Base-by-base conservation (phyloP, 2,797 vertebrate species). In the Pachyuromys duprasi region DNA sequence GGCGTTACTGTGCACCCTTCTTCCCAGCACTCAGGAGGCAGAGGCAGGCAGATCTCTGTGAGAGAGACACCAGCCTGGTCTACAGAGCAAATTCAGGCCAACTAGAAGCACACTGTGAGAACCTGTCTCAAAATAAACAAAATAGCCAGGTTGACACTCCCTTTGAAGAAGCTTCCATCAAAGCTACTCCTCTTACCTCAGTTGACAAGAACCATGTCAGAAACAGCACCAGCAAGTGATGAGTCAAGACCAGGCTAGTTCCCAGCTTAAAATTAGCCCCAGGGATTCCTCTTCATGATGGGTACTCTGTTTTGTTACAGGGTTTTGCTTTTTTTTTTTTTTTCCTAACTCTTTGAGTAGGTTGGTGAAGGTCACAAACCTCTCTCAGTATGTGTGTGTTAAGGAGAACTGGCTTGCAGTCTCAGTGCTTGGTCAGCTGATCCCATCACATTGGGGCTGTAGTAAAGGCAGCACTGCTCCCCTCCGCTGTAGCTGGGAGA, bases 161-260 rank as follows among this genome's bases (percentile, higher is more conserved):
- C 42, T 95, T 95, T 94, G 60, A 76, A 74, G 78, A 81, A 96
- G 60, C 24, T 53, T 81, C 11, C 86, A 33, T 89, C 86, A 91
- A 49, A 49, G 63, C 63, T 76, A 81, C 13, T 45, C 0, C 22
- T 90, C 39, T n/a, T 78, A 31, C n/a, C 45, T n/a, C 22, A 91
- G 70, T 60, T 4, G 62, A 42, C 14, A 90, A 88, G 45, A 92
- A 69, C 60, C 88, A 7, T 84, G n/a, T 87, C 90, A 88, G 62
- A 95, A 92, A 82, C 74, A 67, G 78, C 63, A 89, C 24, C 45
- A 28, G n/a, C 28, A 88, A 14, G 80, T 42, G 36, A 45, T 28
- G 75, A 76, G 75, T 76, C 75, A 53, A 63, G 18, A 69, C 39
- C 20, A 60, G 22, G 17, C 9, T 55, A 70, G 17, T 81, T 49